Evolutionary conservation across 2,113 vertebrate genomes (phyloP), one percentile per base, ranked within the genome.

Genomic region (Microtus richardsoni): DNA sequence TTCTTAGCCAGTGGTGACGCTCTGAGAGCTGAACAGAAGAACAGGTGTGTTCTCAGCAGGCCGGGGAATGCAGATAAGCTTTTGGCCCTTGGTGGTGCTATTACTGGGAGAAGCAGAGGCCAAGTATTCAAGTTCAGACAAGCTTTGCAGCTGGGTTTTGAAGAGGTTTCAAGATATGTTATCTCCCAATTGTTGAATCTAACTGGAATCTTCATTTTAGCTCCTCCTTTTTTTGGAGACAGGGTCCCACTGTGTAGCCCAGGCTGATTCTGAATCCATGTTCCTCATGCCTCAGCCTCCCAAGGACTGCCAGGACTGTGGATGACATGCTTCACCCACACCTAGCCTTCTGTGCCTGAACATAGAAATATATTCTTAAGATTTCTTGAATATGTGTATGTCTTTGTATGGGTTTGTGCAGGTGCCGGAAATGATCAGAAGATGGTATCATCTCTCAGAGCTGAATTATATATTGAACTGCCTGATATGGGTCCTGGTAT

Each of bases 181-280:
- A 8, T 64, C 70, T 94, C 88, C 28, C 28, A 78, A 87, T 30
- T 73, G 11, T 77, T 80, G 74, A 71, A 54, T 73, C 54, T 93
- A 93, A 86, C 52, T 33, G 17, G 60, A 92, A 92, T 84, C 58
- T 89, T 64, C 74, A 78, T 22, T 86, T 68, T 24, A 58, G 73
- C 33, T 58, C 33, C 64, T 90, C 58, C 19, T 64, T 39, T 16
- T 84, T 66, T 26, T 79, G 70, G 39, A 47, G 41, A 64, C 22
- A 66, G 14, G 36, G 60, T 39, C 21, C 26, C 73, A 33, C 11
- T 26, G 30, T 77, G 39, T 36, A 77, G 30, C 39, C 28, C 54
- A 62, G 71, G 26, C 73, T 77, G 54, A n/a, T 21, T 39, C 73
- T 41, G 49, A 89, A 60, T 58, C n/a, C 36, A 30, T 44, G 62